Evolutionary conservation across 2,888 invertebrate species (phyloP).

Genomic region (Cheilosia variabilis): DNA sequence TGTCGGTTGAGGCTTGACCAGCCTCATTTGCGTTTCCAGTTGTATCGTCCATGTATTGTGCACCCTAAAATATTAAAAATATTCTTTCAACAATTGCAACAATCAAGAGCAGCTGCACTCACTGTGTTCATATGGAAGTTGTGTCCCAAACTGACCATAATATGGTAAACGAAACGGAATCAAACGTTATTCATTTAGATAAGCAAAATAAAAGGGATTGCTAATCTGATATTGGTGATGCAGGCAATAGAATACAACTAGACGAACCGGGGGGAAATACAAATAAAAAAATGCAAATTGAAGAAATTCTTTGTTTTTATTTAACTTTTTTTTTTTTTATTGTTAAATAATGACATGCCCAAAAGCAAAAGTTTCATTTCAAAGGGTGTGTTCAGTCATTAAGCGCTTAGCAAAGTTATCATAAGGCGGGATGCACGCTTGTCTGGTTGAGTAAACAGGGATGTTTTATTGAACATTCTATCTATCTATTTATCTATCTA

Average conservation of each 20-base stretch:
- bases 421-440: too few species aligned
- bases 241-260: slow-evolving; percentile 4
- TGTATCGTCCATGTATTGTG: slow-evolving; percentile 78
- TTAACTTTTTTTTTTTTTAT: background rate
- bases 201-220: slow-evolving; percentile 24
- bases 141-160: slow-evolving; percentile 78
- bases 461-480: too few species aligned
- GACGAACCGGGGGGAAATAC: slow-evolving; percentile 1
- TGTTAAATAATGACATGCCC: slow-evolving; percentile 30
- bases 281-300: slow-evolving; percentile 24
- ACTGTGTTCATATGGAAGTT: slow-evolving; percentile 78
- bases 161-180: slow-evolving; percentile 46
- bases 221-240: slow-evolving; percentile 12
- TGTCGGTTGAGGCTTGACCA: slow-evolving; percentile 76
- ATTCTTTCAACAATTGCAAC: background rate
- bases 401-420: background rate
- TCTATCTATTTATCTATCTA: too few species aligned
- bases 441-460: too few species aligned
- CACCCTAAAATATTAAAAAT: slow-evolving; percentile 75
- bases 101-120: slow-evolving; percentile 32
- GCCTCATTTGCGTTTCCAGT: slow-evolving; percentile 63
- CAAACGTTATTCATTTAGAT: slow-evolving; percentile 50
- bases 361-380: background rate
- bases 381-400: slow-evolving; percentile 20
- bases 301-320: slow-evolving; percentile 52